Evolutionary conservation across 2,888 invertebrate species (phyloP).

Genomic region (Lepidocyrtoides sp.): DNA sequence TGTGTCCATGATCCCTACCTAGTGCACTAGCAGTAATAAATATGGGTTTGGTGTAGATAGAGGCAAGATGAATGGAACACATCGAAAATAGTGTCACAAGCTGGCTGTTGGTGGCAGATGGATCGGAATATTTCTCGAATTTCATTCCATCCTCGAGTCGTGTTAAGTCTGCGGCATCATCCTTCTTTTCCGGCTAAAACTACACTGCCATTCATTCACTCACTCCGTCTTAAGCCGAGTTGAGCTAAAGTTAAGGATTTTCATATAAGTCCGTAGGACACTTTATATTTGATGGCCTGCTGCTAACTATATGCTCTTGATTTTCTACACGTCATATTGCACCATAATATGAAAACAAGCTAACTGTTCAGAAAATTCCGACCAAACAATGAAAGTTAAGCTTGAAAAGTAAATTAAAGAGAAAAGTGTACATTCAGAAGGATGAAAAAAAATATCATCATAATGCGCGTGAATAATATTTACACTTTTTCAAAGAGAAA

Average conservation of each 20-base stretch:
- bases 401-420: constrained; percentile 3
- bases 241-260: background rate
- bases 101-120: constrained; percentile 53
- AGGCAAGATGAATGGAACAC: constrained; percentile 59
- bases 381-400: background rate
- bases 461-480: background rate
- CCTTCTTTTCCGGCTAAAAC: constrained; percentile 63
- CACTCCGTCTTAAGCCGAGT: background rate
- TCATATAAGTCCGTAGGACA: background rate
- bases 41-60: constrained; percentile 4
- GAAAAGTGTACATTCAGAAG: background rate
- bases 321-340: background rate
- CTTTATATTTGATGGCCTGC: background rate
- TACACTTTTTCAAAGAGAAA: background rate
- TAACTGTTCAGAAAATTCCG: too few relatives aligned
- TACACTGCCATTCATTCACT: constrained; percentile 35
- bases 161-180: constrained; percentile 61
- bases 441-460: background rate
- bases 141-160: constrained; percentile 61
- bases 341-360: background rate
- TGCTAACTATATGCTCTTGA: too few relatives aligned
- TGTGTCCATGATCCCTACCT: background rate
- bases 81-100: constrained; percentile 68
- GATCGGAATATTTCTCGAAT: constrained; percentile 54
- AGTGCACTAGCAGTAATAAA: constrained; percentile 22